These are phyloP conservation scores for Chelmon rostratus DNA, from an alignment of 2,797 vertebrate genomes.

Conservation along the genomic window DNA sequence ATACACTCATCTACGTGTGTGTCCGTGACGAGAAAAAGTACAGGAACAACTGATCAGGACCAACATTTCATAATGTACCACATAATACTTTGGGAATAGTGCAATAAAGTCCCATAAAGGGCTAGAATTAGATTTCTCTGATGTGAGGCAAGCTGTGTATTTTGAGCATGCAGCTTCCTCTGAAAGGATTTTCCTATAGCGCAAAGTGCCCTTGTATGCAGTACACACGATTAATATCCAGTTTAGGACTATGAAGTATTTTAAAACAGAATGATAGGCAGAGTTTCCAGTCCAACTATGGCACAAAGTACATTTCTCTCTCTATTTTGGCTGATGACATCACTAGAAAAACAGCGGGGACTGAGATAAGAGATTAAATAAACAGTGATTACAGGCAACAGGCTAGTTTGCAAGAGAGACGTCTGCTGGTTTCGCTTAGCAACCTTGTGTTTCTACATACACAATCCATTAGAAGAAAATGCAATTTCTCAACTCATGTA, in stretches of 20 bases:
- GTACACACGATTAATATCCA: slow-evolving; percentile 30
- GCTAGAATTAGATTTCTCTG: slow-evolving; percentile 36
- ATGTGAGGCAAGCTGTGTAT: slow-evolving; percentile 24
- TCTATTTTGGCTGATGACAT: slow-evolving; percentile 74
- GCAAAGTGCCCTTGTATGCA: slow-evolving; percentile 28
- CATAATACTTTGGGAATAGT: slow-evolving; percentile 24
- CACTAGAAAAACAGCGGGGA: slow-evolving; percentile 65
- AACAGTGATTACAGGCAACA: slow-evolving; percentile 67
- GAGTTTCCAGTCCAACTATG: slow-evolving; percentile 34
- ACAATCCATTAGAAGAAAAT: slow-evolving; percentile 1
- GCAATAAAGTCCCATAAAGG: slow-evolving; percentile 16
- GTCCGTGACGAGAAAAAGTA: slow-evolving; percentile 30
- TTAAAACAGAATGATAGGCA: slow-evolving; percentile 31
- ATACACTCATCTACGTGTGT: slow-evolving; percentile 28
- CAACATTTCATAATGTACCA: slow-evolving; percentile 23
- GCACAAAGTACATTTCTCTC: slow-evolving; percentile 63
- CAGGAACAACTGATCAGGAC: slow-evolving; percentile 29
- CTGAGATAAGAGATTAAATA: slow-evolving; percentile 77
- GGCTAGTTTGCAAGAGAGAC: slow-evolving; percentile 31
- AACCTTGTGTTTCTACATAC: slow-evolving; percentile 23
- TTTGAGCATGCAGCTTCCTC: slow-evolving; percentile 56
- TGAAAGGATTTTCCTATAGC: slow-evolving; percentile 35
- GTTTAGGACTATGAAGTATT: slow-evolving; percentile 17
- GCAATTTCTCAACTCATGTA: slow-evolving; percentile 33
- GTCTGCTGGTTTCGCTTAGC: slow-evolving; percentile 46